A percentile compares a stretch with the other conserved stretches of the same genome.
phyloP scores from a whole-genome alignment of 2,888 invertebrate species.

The Drosophila meridiana region DNA sequence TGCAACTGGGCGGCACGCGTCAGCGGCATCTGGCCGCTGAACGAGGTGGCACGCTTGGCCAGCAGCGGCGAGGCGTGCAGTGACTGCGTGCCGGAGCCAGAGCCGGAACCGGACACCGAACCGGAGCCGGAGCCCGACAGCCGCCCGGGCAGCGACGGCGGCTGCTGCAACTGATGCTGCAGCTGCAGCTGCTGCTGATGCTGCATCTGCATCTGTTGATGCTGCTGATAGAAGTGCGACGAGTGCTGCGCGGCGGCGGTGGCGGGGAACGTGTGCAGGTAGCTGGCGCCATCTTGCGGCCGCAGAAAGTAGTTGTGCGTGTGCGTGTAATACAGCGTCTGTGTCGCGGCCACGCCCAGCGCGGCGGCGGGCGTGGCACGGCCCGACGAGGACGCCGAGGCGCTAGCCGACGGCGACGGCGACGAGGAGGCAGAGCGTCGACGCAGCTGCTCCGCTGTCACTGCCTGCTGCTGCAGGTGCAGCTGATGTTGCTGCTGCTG shows the following conservation, averaged over 20 bases:
- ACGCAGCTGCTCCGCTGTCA: constrained; percentile 45
- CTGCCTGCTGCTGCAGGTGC: constrained; percentile 76
- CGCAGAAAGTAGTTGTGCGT: constrained; percentile 78
- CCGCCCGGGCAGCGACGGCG: constrained; percentile 57
- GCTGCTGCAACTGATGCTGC: constrained; percentile 62
- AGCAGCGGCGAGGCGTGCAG: constrained; percentile 82
- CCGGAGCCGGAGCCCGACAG: constrained; percentile 44
- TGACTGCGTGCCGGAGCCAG: constrained; percentile 74
- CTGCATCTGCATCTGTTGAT: constrained; percentile 52
- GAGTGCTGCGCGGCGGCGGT: constrained; percentile 73
- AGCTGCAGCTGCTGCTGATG: constrained; percentile 60
- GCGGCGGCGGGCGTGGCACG: constrained; percentile 75
- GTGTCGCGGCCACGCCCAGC: constrained; percentile 64
- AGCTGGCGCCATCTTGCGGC: constrained; percentile 73
- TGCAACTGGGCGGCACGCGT: constrained; percentile 65
- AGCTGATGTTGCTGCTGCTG: constrained; percentile 59
- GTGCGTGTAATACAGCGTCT: constrained; percentile 62
- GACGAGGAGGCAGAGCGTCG: constrained; percentile 73
- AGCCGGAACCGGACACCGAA: constrained; percentile 38
- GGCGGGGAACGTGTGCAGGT: constrained; percentile 83
- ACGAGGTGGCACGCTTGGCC: constrained; percentile 83
- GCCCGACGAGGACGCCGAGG: constrained; percentile 65
- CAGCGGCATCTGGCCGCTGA: constrained; percentile 83
- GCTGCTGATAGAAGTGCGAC: constrained; percentile 56
- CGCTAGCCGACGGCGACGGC: constrained; percentile 71